These are phyloP conservation scores for Myiagra hebetior DNA, from an alignment of 2,113 vertebrate genomes.

Conservation along the genomic window DNA sequence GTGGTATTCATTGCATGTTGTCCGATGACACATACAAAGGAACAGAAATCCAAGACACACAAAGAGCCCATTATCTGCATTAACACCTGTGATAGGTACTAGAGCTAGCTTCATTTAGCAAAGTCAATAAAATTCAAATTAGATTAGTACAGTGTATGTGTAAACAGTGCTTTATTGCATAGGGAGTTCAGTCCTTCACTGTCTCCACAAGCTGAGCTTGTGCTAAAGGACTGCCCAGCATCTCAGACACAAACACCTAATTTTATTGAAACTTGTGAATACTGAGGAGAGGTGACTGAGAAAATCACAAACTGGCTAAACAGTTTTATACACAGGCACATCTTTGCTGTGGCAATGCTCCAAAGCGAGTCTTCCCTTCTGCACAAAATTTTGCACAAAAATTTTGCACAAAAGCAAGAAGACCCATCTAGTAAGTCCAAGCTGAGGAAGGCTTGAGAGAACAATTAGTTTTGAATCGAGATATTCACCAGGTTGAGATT, in stretches of 20 bases:
- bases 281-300: not conserved
- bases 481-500: not conserved
- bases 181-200: not conserved
- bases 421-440: not conserved
- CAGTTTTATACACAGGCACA: not conserved
- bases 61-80: not conserved
- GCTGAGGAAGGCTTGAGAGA: not conserved
- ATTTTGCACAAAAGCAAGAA: not conserved
- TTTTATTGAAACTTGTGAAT: not conserved
- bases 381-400: not conserved
- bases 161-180: not conserved
- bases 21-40: not conserved
- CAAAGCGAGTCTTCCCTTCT: not conserved
- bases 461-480: not conserved
- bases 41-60: not conserved
- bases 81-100: not conserved
- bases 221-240: not conserved
- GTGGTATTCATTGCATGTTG: not conserved
- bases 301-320: not conserved
- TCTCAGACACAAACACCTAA: not conserved
- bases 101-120: not conserved
- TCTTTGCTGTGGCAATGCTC: not conserved
- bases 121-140: not conserved
- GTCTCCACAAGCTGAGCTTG: not conserved
- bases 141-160: not conserved